These are phyloP conservation scores for Neoaliturus tenellus DNA, from an alignment of 2,888 invertebrate genomes.

Conservation along the genomic window DNA sequence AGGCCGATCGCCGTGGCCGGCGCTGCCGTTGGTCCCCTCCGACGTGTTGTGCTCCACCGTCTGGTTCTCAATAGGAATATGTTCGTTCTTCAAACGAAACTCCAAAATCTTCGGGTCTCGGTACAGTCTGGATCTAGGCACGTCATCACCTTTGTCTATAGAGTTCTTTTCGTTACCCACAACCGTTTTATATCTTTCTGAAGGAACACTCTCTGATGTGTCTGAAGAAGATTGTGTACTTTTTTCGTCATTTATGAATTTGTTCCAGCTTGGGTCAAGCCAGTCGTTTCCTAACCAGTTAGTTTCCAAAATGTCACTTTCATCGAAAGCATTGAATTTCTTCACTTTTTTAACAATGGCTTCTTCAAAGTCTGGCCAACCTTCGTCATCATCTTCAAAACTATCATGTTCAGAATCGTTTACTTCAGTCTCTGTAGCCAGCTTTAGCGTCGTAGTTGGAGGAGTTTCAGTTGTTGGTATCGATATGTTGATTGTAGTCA, in stretches of 20 bases:
- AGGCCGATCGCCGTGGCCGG: neutral
- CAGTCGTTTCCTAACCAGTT: constrained; percentile 9
- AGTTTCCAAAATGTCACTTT: constrained; percentile 3
- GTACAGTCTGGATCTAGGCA: neutral
- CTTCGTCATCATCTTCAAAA: constrained; percentile 10
- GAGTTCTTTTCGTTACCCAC: neutral
- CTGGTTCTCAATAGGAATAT: neutral
- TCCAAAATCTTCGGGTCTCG: constrained; percentile 28
- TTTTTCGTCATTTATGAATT: neutral
- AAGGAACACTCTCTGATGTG: neutral
- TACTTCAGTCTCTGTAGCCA: neutral
- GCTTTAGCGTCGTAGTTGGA: neutral
- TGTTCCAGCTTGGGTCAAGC: constrained; percentile 13
- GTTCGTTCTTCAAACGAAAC: neutral
- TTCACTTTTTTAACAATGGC: neutral
- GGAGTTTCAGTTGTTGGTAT: neutral
- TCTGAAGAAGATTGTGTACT: neutral
- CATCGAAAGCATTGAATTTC: neutral
- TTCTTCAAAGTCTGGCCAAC: constrained; percentile 52
- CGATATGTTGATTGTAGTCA: neutral
- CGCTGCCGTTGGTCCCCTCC: neutral
- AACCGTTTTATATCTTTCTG: neutral
- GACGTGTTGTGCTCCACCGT: neutral
- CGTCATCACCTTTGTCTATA: neutral
- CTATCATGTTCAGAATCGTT: neutral